Conservation (phyloP, 2,113 vertebrate genomes). For the Agapornis roseicollis region DNA sequence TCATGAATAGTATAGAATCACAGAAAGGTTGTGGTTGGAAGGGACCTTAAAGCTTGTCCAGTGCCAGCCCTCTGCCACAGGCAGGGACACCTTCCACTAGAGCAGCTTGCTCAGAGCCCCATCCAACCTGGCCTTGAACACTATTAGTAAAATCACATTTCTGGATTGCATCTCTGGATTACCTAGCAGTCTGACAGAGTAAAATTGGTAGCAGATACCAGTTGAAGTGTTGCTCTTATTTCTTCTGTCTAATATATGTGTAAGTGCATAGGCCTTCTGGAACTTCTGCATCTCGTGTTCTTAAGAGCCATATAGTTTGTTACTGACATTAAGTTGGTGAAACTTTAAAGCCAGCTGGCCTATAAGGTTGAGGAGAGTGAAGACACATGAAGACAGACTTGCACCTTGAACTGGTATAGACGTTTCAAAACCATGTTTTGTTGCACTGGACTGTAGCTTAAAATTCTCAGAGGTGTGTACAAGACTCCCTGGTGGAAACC, state of each 20-base stretch:
- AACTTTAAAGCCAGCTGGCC: background rate
- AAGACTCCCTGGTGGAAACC: background rate
- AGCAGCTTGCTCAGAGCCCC: background rate
- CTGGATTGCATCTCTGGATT: background rate
- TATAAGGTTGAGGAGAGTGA: background rate
- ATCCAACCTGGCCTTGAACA: background rate
- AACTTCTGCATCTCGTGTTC: background rate
- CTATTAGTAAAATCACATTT: background rate
- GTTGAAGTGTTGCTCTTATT: background rate
- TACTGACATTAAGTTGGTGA: background rate
- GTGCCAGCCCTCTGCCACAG: background rate
- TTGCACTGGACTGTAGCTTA: background rate
- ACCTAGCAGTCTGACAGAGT: background rate
- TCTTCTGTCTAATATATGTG: background rate
- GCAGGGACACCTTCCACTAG: background rate
- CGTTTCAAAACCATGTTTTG: background rate
- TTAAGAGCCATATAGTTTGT: background rate
- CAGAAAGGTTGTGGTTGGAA: background rate
- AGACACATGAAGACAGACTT: background rate
- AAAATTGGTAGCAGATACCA: background rate
- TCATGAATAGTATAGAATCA: background rate
- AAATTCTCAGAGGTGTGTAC: background rate
- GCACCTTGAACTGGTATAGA: background rate
- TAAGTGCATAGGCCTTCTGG: background rate
- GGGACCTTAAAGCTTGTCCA: background rate